Base-by-base conservation (phyloP, 2,797 vertebrate species). In the Pangasius larnaudii region DNA sequence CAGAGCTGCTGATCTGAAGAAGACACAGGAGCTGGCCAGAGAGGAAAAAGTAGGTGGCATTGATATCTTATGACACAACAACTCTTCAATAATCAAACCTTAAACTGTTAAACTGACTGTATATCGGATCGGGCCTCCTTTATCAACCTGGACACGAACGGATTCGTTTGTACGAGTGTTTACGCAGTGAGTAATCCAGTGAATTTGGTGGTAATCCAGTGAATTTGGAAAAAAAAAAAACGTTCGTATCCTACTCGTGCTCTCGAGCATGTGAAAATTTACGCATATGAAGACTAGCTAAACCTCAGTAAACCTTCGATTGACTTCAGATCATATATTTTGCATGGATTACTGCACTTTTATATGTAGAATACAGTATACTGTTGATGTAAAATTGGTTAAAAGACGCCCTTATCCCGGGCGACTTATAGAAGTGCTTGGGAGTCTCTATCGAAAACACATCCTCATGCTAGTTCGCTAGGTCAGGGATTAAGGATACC, bases 21-120 rank as follows among this genome's bases (percentile, higher is more conserved):
- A 94, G 93, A 97, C 95, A 67, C 97, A 97, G 90, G 98, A 99
- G 33, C 93, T 96, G 85, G 97, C 95, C 80, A 96, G 95, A 92
- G 98, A 99, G 91, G 97, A 99, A 93, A 99, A 98, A 95, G 97
- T 99, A 95, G 92, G 91, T 5, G 33, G 86, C 42, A 27, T 19
- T 5, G 42, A n/a, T n/a, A 7, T 18, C 11, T 79, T 56, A 33
- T 56, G n/a, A 33, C 27, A 2, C 39, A 46, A 46, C 22, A 74
- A 46, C 3, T 27, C 22, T 1, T 74, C 22, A 46, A 0, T 74
- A 72, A 39, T 42, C 19, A 72, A 11, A 46, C 1, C 5, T 6
- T 2, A 16, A 18, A 33, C 6, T 33, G 14, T 42, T 42, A 42
- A 42, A 42, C 39, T 42, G 39, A 42, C 39, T 42, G 39, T 42